These are phyloP conservation scores for Calonectris borealis DNA, from an alignment of 2,113 vertebrate species.

Conservation along the genomic window DNA sequence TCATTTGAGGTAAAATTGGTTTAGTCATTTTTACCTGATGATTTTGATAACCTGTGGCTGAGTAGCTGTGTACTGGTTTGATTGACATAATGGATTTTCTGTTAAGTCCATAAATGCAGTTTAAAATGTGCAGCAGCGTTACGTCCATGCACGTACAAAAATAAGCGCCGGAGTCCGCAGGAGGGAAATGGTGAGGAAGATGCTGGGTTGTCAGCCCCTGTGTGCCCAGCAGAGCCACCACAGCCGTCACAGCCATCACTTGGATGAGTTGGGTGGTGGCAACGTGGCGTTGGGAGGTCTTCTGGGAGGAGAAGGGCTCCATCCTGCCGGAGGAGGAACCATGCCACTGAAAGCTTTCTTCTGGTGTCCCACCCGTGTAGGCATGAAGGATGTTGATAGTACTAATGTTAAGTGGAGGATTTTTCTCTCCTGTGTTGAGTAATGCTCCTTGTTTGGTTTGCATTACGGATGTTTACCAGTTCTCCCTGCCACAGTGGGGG, in stretches of 20 bases:
- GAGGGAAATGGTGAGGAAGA: background rate
- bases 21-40: background rate
- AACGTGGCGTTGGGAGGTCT: accelerated
- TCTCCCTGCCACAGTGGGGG: background rate
- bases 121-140: background rate
- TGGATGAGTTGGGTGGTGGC: background rate
- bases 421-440: background rate
- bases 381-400: background rate
- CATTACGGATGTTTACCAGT: background rate
- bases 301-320: background rate
- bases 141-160: background rate
- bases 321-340: background rate
- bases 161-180: accelerated
- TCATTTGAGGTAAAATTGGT: background rate
- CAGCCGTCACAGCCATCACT: accelerated
- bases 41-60: background rate
- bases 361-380: background rate
- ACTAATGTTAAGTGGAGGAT: background rate
- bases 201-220: background rate
- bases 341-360: background rate
- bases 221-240: background rate
- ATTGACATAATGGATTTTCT: background rate
- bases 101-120: background rate
- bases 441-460: background rate
- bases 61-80: background rate